These are phyloP conservation scores for Andrena marginata DNA, from an alignment of 2,888 invertebrate genomes.

Conservation along the genomic window DNA sequence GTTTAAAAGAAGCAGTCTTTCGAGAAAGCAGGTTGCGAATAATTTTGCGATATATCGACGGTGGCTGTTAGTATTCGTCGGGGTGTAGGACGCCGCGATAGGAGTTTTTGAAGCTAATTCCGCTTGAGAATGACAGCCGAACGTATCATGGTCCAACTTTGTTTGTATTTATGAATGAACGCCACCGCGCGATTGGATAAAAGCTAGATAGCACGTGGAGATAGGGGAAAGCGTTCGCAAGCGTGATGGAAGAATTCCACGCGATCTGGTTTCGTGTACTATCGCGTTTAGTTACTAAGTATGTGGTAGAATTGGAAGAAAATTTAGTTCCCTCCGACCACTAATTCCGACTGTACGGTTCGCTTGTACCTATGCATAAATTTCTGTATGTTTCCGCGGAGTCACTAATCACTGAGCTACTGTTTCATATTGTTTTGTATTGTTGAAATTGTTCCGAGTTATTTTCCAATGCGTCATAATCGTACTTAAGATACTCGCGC, in stretches of 20 bases:
- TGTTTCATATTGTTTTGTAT: not conserved
- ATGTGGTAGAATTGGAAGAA: too few relatives aligned
- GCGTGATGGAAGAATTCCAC: not conserved
- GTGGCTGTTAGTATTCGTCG: too few relatives aligned
- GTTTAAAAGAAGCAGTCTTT: conserved; percentile 8
- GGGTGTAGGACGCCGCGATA: too few relatives aligned
- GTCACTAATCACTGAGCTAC: too few relatives aligned
- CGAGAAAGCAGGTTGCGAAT: conserved; percentile 17
- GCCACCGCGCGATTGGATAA: not conserved
- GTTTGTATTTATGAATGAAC: not conserved
- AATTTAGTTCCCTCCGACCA: too few relatives aligned
- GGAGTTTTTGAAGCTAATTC: too few relatives aligned
- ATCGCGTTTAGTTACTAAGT: not conserved
- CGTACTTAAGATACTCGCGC: not conserved
- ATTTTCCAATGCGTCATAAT: not conserved
- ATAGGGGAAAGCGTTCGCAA: not conserved
- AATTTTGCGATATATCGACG: not conserved
- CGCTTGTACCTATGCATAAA: too few relatives aligned
- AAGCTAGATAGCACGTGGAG: not conserved
- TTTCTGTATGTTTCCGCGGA: too few relatives aligned
- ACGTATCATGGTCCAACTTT: not conserved
- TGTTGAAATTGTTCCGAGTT: not conserved
- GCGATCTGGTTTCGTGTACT: not conserved
- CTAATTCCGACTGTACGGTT: not conserved
- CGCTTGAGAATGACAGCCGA: too few relatives aligned